A percentile compares a stretch with the other conserved stretches of the same genome.
Conservation (phyloP, 2,113 vertebrate species). For the Galeopterus variegatus region DNA sequence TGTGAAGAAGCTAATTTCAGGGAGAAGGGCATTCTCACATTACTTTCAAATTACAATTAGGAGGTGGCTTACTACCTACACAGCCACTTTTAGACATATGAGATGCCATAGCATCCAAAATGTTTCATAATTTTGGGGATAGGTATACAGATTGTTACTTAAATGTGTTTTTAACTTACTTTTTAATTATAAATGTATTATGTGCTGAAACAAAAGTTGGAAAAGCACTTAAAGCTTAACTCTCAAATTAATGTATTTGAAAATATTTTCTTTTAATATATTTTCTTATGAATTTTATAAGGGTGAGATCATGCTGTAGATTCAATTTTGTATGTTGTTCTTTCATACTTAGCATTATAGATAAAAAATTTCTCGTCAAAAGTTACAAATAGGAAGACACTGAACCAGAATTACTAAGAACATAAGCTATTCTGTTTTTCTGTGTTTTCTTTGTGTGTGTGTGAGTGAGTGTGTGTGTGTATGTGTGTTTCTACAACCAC, state of each 20-base stretch:
- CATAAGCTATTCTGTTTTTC: not conserved
- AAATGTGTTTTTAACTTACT: not conserved
- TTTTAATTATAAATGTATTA: not conserved
- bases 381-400: constrained; percentile 6
- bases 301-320: not conserved
- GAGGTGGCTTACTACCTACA: not conserved
- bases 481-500: not conserved
- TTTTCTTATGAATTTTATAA: not conserved
- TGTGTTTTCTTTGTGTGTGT: no score
- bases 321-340: not conserved
- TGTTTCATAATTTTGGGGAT: not conserved
- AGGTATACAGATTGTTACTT: not conserved
- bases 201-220: not conserved
- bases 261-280: not conserved
- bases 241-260: not conserved
- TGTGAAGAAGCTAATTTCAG: not conserved
- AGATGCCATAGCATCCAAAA: not conserved
- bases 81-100: not conserved
- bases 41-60: constrained; percentile 27
- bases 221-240: not conserved
- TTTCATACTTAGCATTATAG: not conserved
- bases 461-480: no score
- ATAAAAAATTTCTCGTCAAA: not conserved
- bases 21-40: not conserved
- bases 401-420: not conserved